Conservation (phyloP, 2,888 invertebrate genomes). For the Agrochola circellaris region DNA sequence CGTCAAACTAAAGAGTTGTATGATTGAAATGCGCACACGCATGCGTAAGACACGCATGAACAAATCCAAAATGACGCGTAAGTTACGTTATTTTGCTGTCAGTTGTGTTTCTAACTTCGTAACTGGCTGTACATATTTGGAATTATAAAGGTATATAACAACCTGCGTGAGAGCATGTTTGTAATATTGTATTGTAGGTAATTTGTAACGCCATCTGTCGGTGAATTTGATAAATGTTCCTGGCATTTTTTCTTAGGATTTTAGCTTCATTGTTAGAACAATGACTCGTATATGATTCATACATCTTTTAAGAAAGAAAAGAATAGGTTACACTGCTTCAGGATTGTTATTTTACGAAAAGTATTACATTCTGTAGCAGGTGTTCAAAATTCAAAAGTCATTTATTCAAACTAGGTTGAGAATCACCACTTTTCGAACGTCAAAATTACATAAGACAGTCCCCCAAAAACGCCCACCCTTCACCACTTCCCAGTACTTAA, state of each 20-base stretch:
- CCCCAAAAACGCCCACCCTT: no score
- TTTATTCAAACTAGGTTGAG: no score
- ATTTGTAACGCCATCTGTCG: slow-evolving; percentile 44
- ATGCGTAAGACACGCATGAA: slow-evolving; percentile 39
- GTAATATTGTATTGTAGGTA: background rate
- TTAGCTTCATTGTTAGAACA: slow-evolving; percentile 2
- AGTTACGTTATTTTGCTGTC: slow-evolving; percentile 51
- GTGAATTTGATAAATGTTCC: slow-evolving; percentile 6
- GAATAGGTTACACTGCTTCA: background rate
- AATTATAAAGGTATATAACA: slow-evolving; percentile 34
- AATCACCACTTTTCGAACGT: no score
- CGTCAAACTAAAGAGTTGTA: slow-evolving; percentile 30
- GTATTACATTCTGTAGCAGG: background rate
- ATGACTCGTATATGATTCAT: background rate
- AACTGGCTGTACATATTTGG: slow-evolving; percentile 32
- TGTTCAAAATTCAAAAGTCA: no score
- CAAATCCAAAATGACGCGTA: slow-evolving; percentile 36
- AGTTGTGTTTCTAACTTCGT: slow-evolving; percentile 48
- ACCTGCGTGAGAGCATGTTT: slow-evolving; percentile 33
- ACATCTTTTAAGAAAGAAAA: background rate
- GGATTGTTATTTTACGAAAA: background rate
- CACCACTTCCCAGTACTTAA: no score
- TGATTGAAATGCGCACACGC: slow-evolving; percentile 41
- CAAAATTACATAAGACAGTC: no score
- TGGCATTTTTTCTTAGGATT: background rate